Evolutionary conservation across 2,797 vertebrate genomes (phyloP).

Genomic region (Melanotaenia pygmaea): DNA sequence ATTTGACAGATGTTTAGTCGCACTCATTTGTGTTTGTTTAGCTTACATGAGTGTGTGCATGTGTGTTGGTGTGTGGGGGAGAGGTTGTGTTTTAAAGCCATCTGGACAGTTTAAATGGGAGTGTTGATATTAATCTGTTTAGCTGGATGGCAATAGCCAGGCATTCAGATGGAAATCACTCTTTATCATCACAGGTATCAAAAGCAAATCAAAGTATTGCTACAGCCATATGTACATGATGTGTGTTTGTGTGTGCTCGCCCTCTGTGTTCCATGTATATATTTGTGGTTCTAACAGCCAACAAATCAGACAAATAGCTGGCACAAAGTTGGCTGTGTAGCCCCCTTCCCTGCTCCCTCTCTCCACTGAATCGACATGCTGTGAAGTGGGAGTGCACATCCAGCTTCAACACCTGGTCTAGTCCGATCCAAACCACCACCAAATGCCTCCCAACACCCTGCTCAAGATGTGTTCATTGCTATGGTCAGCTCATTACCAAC

Average conservation of each 20-base stretch:
- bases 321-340: slow-evolving; percentile 37
- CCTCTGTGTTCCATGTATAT: slow-evolving; percentile 45
- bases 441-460: slow-evolving; percentile 43
- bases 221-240: slow-evolving; percentile 25
- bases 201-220: slow-evolving; percentile 58
- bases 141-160: slow-evolving; percentile 73
- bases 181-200: slow-evolving; percentile 70
- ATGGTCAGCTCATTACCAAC: slow-evolving; percentile 83
- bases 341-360: not conserved
- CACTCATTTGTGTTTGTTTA: slow-evolving; percentile 73
- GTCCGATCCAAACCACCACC: slow-evolving; percentile 44
- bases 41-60: slow-evolving; percentile 46
- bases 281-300: slow-evolving; percentile 53
- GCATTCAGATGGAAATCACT: slow-evolving; percentile 74
- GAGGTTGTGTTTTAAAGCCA: slow-evolving; percentile 73
- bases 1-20: slow-evolving; percentile 83
- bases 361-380: slow-evolving; percentile 27
- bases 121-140: slow-evolving; percentile 88
- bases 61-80: slow-evolving; percentile 11
- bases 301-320: slow-evolving; percentile 81
- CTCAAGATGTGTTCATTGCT: slow-evolving; percentile 76
- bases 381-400: slow-evolving; percentile 67
- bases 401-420: slow-evolving; percentile 46
- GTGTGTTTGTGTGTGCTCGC: slow-evolving; percentile 3
- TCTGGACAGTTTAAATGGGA: slow-evolving; percentile 82